A percentile compares a stretch with the other conserved stretches of the same genome.
Conservation (phyloP, 2,113 vertebrate species). For the Melanocharis versteri region DNA sequence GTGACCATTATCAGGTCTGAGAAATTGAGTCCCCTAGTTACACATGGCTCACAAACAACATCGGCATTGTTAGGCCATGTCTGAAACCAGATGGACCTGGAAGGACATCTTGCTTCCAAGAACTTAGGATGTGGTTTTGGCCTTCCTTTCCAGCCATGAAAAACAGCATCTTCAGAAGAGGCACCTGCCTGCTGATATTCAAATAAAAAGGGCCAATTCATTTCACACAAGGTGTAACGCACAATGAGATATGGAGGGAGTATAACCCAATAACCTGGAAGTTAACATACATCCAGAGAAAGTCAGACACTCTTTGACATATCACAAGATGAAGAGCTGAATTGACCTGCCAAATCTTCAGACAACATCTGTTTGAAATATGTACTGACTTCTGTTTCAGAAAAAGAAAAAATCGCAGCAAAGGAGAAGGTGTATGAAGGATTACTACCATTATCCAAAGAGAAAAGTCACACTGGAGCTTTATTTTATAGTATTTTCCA, state of each 20-base stretch:
- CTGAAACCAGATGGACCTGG: not conserved
- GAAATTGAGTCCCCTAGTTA: not conserved
- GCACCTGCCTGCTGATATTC: not conserved
- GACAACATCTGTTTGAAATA: not conserved
- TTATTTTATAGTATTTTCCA: not conserved
- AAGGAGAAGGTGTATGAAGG: not conserved
- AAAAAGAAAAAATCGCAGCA: not conserved
- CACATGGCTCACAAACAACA: not conserved
- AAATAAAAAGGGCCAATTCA: not conserved
- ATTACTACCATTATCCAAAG: not conserved
- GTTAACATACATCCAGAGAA: not conserved
- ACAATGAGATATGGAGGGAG: not conserved
- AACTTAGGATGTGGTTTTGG: not conserved
- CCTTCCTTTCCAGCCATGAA: not conserved
- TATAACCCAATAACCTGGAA: not conserved
- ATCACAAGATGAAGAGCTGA: not conserved
- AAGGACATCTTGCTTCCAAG: not conserved
- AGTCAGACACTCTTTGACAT: rapidly evolving
- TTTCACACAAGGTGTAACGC: not conserved
- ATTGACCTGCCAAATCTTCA: not conserved
- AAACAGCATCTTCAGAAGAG: not conserved
- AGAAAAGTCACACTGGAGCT: not conserved
- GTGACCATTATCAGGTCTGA: not conserved
- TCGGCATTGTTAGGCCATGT: not conserved
- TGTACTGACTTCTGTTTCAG: not conserved